A percentile compares a stretch with the other conserved stretches of the same genome.
phyloP scores from a whole-genome alignment of 2,797 vertebrate species.

The Ptychobarbus kaznakovi region DNA sequence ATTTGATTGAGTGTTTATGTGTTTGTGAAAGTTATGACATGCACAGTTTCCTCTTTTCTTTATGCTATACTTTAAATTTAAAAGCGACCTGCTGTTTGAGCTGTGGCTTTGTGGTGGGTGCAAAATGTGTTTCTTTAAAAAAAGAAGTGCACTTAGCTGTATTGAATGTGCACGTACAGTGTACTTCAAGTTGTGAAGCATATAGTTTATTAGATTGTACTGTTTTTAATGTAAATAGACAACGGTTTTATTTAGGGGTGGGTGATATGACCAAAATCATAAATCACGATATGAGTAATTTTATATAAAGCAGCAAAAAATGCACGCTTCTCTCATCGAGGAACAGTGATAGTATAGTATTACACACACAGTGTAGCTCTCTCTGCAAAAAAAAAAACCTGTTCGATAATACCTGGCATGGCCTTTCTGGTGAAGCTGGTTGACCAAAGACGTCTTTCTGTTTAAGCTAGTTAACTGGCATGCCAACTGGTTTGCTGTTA shows the following conservation, averaged over 20 bases:
- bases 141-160: background rate
- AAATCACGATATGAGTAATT: too few species aligned
- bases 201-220: too few species aligned
- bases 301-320: too few species aligned
- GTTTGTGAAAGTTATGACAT: conserved; percentile 21
- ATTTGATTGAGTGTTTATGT: conserved; percentile 18
- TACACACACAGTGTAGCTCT: too few species aligned
- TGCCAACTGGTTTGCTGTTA: background rate
- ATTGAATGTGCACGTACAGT: background rate
- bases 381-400: too few species aligned
- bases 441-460: background rate
- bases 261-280: too few species aligned
- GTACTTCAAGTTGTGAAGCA: background rate
- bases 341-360: too few species aligned
- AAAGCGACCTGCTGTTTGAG: background rate
- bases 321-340: too few species aligned
- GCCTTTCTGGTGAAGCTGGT: background rate
- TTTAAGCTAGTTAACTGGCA: background rate
- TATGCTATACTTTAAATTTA: background rate
- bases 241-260: background rate
- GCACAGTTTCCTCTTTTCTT: background rate
- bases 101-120: background rate
- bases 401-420: background rate
- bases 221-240: background rate
- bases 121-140: background rate